Evolutionary conservation across 2,113 vertebrate genomes (phyloP).

Genomic region (Laterallus jamaicensis): DNA sequence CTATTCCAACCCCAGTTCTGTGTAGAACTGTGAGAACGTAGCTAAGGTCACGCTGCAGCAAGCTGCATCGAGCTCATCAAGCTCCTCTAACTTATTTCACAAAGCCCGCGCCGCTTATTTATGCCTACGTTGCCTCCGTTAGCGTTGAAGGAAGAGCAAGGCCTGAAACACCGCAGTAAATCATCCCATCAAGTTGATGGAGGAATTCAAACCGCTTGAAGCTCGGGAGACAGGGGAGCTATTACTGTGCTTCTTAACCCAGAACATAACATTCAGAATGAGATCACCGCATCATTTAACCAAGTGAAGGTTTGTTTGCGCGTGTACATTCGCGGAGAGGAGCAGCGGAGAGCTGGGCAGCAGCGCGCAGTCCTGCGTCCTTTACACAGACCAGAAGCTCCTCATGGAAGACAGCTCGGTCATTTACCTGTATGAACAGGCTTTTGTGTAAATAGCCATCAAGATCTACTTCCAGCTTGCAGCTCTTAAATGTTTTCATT

Average conservation of each 20-base stretch:
- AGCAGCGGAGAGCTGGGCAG: neutral
- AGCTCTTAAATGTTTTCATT: neutral
- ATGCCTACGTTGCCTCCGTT: neutral
- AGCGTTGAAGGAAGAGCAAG: neutral
- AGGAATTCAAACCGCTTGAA: constrained; percentile 69
- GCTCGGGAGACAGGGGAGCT: constrained; percentile 53
- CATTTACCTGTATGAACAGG: neutral
- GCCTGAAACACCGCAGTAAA: constrained; percentile 61
- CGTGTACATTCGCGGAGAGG: neutral
- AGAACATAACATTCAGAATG: constrained; percentile 50
- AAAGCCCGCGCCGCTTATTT: neutral
- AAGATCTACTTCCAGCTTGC: neutral
- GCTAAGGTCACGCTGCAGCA: neutral
- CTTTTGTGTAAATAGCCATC: neutral
- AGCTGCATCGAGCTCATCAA: neutral
- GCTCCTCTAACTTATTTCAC: constrained; percentile 9
- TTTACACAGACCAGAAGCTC: neutral
- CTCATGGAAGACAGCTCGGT: neutral
- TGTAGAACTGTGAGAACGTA: neutral
- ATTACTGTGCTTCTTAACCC: constrained; percentile 72
- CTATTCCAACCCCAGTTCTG: neutral
- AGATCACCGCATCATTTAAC: constrained; percentile 48
- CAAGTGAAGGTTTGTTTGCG: neutral
- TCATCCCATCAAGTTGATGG: constrained; percentile 70
- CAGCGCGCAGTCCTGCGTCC: neutral